Percentiles rank a stretch among this genome's conserved stretches.
phyloP scores from a whole-genome alignment of 2,113 vertebrate genomes.

The Entelurus aequoreus region DNA sequence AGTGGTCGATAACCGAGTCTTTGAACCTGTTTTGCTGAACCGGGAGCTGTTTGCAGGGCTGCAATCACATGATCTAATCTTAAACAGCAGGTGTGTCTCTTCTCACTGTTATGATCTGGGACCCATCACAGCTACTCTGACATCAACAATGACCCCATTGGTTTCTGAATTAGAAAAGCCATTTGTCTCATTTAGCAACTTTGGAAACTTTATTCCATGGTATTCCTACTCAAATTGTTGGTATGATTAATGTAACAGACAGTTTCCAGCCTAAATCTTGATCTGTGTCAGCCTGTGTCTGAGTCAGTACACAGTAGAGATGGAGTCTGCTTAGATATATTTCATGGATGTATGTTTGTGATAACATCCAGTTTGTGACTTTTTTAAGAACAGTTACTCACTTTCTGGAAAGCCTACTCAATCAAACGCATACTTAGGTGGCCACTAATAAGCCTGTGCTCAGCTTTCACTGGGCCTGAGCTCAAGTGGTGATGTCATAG shows the following conservation, averaged over 20 bases:
- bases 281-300: not conserved
- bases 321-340: not conserved
- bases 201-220: conserved; percentile 15
- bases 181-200: conserved; percentile 22
- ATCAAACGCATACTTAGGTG: conserved; percentile 17
- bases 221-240: conserved; percentile 8
- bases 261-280: conserved; percentile 2
- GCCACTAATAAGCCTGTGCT: conserved; percentile 55
- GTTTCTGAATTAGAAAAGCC: not conserved
- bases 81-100: conserved; percentile 26
- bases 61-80: conserved; percentile 15
- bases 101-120: conserved; percentile 19
- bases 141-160: conserved; percentile 8
- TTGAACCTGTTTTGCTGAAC: not conserved
- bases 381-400: conserved; percentile 22
- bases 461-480: conserved; percentile 47
- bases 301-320: not conserved
- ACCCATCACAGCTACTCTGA: conserved; percentile 20
- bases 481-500: conserved; percentile 61
- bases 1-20: not conserved
- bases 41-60: not conserved
- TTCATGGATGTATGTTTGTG: too few relatives aligned
- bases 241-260: conserved; percentile 7
- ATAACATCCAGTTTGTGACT: not conserved
- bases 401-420: conserved; percentile 40